Conservation (phyloP, 2,888 invertebrate species). For the Synergus umbraculus region DNA sequence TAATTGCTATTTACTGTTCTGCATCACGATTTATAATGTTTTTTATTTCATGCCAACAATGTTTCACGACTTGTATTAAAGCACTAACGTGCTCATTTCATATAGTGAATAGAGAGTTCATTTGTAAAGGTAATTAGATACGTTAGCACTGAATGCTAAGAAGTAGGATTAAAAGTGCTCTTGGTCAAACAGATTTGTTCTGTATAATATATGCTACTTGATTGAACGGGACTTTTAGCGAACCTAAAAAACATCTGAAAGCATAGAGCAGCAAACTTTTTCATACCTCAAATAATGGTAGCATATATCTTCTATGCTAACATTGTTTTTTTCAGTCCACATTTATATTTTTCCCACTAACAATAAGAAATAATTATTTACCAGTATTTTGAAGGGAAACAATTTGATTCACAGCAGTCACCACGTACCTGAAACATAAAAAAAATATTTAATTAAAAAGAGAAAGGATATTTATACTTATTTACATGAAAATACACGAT, state of each 20-base stretch:
- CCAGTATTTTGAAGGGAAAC: not conserved
- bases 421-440: not conserved
- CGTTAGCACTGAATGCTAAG: not conserved
- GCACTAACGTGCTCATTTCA: not conserved
- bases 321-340: no score
- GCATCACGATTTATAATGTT: constrained; percentile 1
- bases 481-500: no score
- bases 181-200: not conserved
- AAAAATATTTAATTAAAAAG: not conserved
- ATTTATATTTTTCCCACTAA: not conserved
- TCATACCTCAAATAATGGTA: no score
- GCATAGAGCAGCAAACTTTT: not conserved
- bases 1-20: not conserved
- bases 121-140: not conserved
- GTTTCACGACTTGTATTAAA: not conserved
- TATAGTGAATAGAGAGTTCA: not conserved
- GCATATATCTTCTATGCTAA: no score
- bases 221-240: not conserved
- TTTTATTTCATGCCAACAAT: not conserved
- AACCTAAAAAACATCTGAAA: not conserved
- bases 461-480: not conserved
- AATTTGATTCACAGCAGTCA: not conserved
- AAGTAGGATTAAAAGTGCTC: not conserved
- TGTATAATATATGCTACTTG: not conserved
- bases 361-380: not conserved